phyloP scores from a whole-genome alignment of 1,140 invertebrate genomes.

The Heliconius himera region DNA sequence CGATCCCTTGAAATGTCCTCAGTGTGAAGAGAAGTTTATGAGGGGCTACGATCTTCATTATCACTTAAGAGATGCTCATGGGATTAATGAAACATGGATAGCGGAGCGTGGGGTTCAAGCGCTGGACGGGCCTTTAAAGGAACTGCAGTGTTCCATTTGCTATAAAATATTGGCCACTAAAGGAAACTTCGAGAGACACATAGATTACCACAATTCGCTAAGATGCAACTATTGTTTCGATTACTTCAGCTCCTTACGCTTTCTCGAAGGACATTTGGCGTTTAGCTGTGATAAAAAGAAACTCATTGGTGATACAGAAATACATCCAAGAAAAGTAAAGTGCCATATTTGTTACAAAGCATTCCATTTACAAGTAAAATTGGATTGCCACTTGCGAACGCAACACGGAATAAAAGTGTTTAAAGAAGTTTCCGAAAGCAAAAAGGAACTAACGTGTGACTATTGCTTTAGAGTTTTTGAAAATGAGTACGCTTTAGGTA shows the following conservation, averaged over 20 bases:
- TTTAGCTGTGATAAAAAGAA: constrained; percentile 77
- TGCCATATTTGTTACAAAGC: constrained; percentile 78
- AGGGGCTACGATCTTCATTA: constrained; percentile 72
- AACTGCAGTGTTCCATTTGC: constrained; percentile 78
- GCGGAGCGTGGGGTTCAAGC: constrained; percentile 56
- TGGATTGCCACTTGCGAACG: constrained; percentile 76
- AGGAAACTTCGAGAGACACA: constrained; percentile 73
- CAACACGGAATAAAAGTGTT: constrained; percentile 64
- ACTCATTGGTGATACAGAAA: constrained; percentile 72
- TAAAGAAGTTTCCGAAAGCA: constrained; percentile 54
- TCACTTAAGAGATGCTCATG: constrained; percentile 70
- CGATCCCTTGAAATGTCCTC: constrained; percentile 66
- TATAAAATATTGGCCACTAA: constrained; percentile 73
- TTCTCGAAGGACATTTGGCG: constrained; percentile 72
- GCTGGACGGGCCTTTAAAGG: constrained; percentile 62
- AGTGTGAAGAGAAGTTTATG: constrained; percentile 70
- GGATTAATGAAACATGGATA: constrained; percentile 72
- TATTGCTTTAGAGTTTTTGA: constrained; percentile 78
- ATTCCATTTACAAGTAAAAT: constrained; percentile 78
- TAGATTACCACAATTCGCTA: constrained; percentile 77
- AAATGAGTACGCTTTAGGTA: constrained; percentile 68
- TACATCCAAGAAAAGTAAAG: constrained; percentile 71
- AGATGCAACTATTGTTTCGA: constrained; percentile 80
- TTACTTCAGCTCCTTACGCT: constrained; percentile 71
- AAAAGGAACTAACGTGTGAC: constrained; percentile 70